Percentiles rank a stretch among this genome's conserved stretches.
Evolutionary conservation across 1,140 invertebrate genomes (phyloP).

Genomic region (Drosophila funebris): DNA sequence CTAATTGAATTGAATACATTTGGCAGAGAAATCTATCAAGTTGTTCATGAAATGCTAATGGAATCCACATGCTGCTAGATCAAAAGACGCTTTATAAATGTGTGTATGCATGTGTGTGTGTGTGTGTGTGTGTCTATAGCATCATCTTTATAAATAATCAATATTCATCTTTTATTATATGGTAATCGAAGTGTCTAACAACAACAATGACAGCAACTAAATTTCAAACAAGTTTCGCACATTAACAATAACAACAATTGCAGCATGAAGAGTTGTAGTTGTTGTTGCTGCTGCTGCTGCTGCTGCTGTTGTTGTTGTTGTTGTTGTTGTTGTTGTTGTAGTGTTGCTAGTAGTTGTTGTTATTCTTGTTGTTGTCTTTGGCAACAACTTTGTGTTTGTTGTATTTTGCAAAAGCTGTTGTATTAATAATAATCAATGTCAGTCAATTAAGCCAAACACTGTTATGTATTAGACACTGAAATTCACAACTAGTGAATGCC

Average conservation of each 20-base stretch:
- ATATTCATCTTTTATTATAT: constrained; percentile 52
- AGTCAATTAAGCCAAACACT: constrained; percentile 57
- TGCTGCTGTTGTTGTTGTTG: constrained; percentile 16
- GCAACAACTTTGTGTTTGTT: constrained; percentile 30
- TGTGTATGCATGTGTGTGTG: not conserved
- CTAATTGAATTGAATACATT: constrained; percentile 10
- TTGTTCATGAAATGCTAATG: constrained; percentile 31
- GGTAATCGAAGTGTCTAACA: constrained; percentile 36
- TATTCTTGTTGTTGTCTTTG: constrained; percentile 27
- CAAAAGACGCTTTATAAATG: not conserved
- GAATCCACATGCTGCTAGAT: constrained; percentile 34
- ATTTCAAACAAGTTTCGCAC: constrained; percentile 63
- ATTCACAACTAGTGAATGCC: no score
- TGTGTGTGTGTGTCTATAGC: constrained; percentile 35
- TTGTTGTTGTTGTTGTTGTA: constrained; percentile 11
- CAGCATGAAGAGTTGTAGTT: constrained; percentile 37
- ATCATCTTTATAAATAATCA: constrained; percentile 74
- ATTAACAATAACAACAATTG: constrained; percentile 57
- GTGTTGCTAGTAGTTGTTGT: constrained; percentile 5
- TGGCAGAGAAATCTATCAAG: constrained; percentile 11
- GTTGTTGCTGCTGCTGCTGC: constrained; percentile 4
- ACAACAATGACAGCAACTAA: constrained; percentile 43
- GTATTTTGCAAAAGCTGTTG: constrained; percentile 20
- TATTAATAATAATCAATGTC: constrained; percentile 74
- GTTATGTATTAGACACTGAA: constrained; percentile 10